Evolutionary conservation across 35 echinoderm and acorn worm genomes (phyloP).

Genomic region (Apostichopus parvimensis): DNA sequence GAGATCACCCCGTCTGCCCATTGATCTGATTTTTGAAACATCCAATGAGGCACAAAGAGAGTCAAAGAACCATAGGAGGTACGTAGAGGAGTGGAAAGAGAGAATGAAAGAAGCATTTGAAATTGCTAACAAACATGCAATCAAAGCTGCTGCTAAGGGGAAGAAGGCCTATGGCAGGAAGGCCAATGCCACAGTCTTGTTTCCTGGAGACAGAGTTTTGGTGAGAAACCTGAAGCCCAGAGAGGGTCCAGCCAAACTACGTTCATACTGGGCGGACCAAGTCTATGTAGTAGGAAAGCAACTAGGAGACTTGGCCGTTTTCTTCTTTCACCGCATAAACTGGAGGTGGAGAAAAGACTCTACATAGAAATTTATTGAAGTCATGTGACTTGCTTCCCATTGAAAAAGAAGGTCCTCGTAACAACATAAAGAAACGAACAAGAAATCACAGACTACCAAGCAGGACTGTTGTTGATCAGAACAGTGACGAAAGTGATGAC

Average conservation of each 20-base stretch:
- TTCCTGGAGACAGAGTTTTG: slow-evolving; percentile 60
- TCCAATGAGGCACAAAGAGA: not conserved
- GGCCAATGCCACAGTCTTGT: not conserved
- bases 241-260: slow-evolving; percentile 52
- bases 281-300: slow-evolving; percentile 13
- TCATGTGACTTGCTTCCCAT: slow-evolving; percentile 53
- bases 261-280: slow-evolving; percentile 43
- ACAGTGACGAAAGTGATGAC: not conserved
- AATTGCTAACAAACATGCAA: slow-evolving; percentile 43
- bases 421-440: not conserved
- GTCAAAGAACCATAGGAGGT: not conserved
- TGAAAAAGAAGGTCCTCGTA: not conserved
- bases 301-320: not conserved
- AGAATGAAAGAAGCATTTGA: slow-evolving; percentile 65
- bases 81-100: slow-evolving; percentile 54
- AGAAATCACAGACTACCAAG: not conserved
- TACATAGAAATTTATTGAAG: slow-evolving; percentile 37
- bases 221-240: slow-evolving; percentile 21
- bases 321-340: not conserved
- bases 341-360: not conserved
- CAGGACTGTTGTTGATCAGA: not conserved
- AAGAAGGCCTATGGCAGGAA: slow-evolving; percentile 54
- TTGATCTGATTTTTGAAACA: slow-evolving; percentile 70
- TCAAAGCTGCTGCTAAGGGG: slow-evolving; percentile 8
- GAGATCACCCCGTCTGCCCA: slow-evolving; percentile 54